Evolutionary conservation across 2,888 invertebrate genomes (phyloP).

Genomic region (Eumacrocentrus americanus): DNA sequence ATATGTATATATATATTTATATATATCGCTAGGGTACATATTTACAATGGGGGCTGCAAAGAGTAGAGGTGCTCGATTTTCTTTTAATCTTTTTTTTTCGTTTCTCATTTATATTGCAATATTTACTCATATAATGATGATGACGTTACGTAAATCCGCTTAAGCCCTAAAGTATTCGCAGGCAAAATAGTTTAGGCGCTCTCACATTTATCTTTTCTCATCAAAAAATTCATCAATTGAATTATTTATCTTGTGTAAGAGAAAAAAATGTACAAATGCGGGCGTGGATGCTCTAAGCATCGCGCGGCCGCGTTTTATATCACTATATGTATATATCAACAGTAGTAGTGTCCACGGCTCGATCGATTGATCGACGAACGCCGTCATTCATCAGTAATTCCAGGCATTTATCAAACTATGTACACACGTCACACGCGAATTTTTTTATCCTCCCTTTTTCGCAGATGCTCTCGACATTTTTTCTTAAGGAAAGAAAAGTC

Average conservation of each 20-base stretch:
- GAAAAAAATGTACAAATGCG: constrained; percentile 12
- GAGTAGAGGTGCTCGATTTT: constrained; percentile 28
- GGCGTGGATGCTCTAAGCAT: not conserved
- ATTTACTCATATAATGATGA: constrained; percentile 34
- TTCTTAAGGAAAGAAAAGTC: not conserved
- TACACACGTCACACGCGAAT: constrained; percentile 29
- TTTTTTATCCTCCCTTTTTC: constrained; percentile 2
- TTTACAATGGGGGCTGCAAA: constrained; percentile 48
- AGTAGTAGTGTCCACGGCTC: constrained; percentile 16
- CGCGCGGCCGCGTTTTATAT: not conserved
- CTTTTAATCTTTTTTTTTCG: constrained; percentile 32
- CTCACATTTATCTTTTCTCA: constrained; percentile 16
- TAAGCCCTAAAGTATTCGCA: constrained; percentile 40
- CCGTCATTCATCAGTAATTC: constrained; percentile 11
- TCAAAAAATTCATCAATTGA: constrained; percentile 1
- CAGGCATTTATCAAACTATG: constrained; percentile 27
- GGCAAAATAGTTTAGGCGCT: constrained; percentile 31
- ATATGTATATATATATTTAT: constrained; percentile 54
- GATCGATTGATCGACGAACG: constrained; percentile 9
- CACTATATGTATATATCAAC: constrained; percentile 4
- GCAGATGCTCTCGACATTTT: not conserved
- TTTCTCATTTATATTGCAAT: constrained; percentile 54
- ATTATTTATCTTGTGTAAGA: not conserved
- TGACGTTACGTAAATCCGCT: constrained; percentile 39
- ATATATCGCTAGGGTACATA: constrained; percentile 61